Percentiles rank a stretch among this genome's conserved stretches.
Evolutionary conservation across 2,113 vertebrate genomes (phyloP).

Genomic region (Leucoraja erinaceus): DNA sequence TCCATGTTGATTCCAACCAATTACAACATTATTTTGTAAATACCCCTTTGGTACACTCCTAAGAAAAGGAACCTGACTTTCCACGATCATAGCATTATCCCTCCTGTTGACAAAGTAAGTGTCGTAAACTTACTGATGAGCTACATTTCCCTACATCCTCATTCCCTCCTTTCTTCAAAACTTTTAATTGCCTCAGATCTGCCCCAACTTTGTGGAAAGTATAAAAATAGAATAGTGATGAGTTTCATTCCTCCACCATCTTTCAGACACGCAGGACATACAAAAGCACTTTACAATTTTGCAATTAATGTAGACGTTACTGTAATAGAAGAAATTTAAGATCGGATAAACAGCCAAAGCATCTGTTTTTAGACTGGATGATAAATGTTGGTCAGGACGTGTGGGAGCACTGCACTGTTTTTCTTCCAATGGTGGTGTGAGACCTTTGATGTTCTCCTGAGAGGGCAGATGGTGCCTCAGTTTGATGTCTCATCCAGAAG

Average conservation of each 20-base stretch:
- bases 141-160: no score
- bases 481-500: neutral
- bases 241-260: neutral
- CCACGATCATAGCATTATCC: no score
- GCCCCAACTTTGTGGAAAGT: neutral
- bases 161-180: neutral
- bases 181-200: neutral
- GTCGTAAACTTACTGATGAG: no score
- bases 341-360: neutral
- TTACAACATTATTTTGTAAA: no score
- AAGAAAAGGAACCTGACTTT: no score
- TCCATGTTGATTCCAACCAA: no score
- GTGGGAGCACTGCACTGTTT: neutral
- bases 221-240: no score
- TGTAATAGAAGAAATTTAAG: neutral
- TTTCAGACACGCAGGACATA: neutral
- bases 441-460: neutral
- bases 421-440: neutral
- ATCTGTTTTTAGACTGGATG: neutral
- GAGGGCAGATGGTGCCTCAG: neutral
- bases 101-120: no score
- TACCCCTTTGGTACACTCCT: no score
- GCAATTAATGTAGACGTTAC: neutral
- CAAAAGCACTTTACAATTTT: neutral
- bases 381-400: neutral